phyloP scores from a whole-genome alignment of 2,888 invertebrate species.

The Allacma fusca region DNA sequence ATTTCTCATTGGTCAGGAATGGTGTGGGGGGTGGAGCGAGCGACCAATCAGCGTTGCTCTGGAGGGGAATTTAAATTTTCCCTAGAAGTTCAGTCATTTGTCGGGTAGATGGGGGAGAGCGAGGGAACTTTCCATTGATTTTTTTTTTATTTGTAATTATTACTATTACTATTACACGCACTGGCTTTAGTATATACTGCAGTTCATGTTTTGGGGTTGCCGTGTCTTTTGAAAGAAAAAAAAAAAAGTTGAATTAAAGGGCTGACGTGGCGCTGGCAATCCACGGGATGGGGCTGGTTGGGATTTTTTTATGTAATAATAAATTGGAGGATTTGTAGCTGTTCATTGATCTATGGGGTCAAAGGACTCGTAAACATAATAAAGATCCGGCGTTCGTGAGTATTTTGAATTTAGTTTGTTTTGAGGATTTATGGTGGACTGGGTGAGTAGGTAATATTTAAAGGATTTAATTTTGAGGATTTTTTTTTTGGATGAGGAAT shows the following conservation, averaged over 20 bases:
- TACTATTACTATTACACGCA: background rate
- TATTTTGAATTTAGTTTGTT: background rate
- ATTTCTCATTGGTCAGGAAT: conserved; percentile 34
- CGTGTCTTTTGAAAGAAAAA: no score
- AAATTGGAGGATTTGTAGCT: background rate
- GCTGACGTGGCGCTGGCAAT: no score
- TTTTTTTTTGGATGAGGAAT: background rate
- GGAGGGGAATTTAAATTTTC: conserved; percentile 31
- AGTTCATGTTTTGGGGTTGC: no score
- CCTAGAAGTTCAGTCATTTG: background rate
- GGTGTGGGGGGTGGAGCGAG: conserved; percentile 15
- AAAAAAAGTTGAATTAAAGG: no score
- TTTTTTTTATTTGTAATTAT: background rate
- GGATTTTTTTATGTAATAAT: no score
- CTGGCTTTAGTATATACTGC: no score
- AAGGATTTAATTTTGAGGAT: background rate
- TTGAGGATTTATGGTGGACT: background rate
- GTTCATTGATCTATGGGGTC: conserved; percentile 18
- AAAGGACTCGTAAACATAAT: conserved; percentile 1
- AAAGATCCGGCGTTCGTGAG: background rate
- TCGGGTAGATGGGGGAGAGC: conserved; percentile 19
- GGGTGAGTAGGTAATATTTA: background rate
- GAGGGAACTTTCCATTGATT: conserved; percentile 23
- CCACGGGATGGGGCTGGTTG: no score
- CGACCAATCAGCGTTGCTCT: conserved; percentile 3